Base-by-base conservation (phyloP, 2,888 invertebrate species). In the Trichopria drosophilae region DNA sequence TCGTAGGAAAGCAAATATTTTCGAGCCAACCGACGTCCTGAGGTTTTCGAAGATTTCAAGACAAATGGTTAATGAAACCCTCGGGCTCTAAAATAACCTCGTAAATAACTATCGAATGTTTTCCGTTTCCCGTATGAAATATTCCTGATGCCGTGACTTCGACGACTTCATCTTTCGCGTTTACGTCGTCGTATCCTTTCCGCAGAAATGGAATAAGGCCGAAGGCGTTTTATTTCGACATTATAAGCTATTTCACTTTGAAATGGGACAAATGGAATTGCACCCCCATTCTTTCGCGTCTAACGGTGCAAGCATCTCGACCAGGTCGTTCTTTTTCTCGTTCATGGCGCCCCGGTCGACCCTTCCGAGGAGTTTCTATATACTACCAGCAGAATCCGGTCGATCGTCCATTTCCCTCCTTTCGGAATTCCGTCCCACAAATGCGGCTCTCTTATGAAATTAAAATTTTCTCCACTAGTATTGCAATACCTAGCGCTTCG, bases 241-340 rank as follows among this genome's bases (percentile, higher is more conserved):
- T 67, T 68, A 68, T 67, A 68, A 66, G 61, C 65, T 63, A 69
- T 66, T 66, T 64, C 62, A 64, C 63, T 64, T 66, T 61, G 61
- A 67, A 68, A 69, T 65, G 58, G 65, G 61, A 65, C 69, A 66
- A 69, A 65, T 68, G 65, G 59, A 66, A 69, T 67, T 63, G 64
- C 62, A 49, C 58, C 46, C 47, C 49, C 49, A 51, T 51, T 51
- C 52, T 37, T 29, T n/a, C 42, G 44, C 48, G 35, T 47, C 43
- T 31, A 32, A 43, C 35, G 45, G 51, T 55, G 23, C 44, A 24
- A 28, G 35, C n/a, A n/a, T n/a, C n/a, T n/a, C n/a, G n/a, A n/a
- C n/a, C n/a, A n/a, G 22, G 23, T 54, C 42, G 24, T 53, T 49
- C 47, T 53, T 50, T 37, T 36, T 45, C 40, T 36, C 35, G 31